Evolutionary conservation across 2,113 vertebrate genomes (phyloP).

Genomic region (Bujurquina vittata): DNA sequence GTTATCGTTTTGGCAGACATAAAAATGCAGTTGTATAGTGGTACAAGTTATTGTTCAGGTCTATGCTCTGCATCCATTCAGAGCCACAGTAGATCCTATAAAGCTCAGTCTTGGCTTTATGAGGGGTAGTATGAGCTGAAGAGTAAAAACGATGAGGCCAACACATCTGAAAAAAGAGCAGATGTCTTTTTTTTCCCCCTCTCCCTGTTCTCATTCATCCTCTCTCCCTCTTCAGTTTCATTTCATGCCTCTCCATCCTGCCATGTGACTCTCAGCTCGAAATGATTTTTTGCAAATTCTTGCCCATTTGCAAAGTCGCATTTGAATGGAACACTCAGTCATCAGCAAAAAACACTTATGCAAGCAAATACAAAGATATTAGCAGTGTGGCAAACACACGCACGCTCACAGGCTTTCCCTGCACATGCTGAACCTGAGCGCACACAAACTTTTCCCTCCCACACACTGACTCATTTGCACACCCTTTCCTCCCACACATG

Average conservation of each 20-base stretch:
- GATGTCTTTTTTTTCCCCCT: neutral
- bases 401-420: neutral
- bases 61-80: neutral
- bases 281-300: conserved; percentile 4
- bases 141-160: conserved; percentile 10
- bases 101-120: neutral
- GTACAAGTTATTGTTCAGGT: neutral
- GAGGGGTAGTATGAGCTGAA: neutral
- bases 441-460: neutral
- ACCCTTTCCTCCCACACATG: neutral
- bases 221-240: neutral
- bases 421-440: neutral
- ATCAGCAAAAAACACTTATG: conserved; percentile 14
- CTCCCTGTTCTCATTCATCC: neutral
- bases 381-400: neutral
- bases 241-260: neutral
- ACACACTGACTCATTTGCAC: neutral
- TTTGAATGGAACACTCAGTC: neutral
- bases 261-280: neutral
- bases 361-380: conserved; percentile 18
- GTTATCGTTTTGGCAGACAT: neutral
- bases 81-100: neutral
- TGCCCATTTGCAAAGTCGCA: conserved; percentile 9
- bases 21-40: neutral
- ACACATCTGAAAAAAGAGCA: conserved; percentile 20